These are phyloP conservation scores for Notarius lentiginosus DNA, from an alignment of 2,113 vertebrate genomes.

Conservation along the genomic window DNA sequence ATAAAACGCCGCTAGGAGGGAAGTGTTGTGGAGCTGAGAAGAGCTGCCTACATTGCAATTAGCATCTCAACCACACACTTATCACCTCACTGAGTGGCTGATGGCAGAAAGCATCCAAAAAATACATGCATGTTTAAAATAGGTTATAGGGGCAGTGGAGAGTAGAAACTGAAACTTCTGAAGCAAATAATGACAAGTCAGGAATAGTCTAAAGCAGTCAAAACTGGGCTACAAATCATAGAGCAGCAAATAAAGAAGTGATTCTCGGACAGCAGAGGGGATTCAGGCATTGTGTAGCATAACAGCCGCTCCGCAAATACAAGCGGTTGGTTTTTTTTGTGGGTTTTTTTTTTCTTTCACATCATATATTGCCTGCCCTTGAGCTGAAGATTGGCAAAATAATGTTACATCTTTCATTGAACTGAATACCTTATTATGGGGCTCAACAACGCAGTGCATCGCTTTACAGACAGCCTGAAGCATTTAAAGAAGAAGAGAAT, in stretches of 20 bases:
- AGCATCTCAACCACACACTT: slow-evolving; percentile 26
- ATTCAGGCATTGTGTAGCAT: neutral
- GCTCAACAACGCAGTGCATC: slow-evolving; percentile 73
- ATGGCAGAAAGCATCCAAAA: slow-evolving; percentile 26
- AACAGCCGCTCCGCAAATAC: neutral
- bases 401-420: slow-evolving; percentile 7
- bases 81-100: slow-evolving; percentile 5
- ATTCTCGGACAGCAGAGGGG: neutral
- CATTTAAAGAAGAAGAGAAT: slow-evolving; percentile 59
- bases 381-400: neutral
- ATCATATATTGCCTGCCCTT: slow-evolving; percentile 31
- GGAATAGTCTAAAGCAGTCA: slow-evolving; percentile 29
- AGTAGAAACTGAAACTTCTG: slow-evolving; percentile 9
- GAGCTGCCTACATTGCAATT: slow-evolving; percentile 14
- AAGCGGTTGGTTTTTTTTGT: neutral
- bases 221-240: slow-evolving; percentile 38
- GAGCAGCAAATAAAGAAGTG: slow-evolving; percentile 12
- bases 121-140: slow-evolving; percentile 33
- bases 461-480: slow-evolving; percentile 76
- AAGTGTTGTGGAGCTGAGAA: slow-evolving; percentile 26
- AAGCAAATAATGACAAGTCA: slow-evolving; percentile 31
- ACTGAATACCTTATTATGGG: slow-evolving; percentile 73
- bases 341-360: neutral
- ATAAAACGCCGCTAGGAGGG: neutral
- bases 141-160: neutral